These are phyloP conservation scores for Campoplex capitator DNA, from an alignment of 2,888 invertebrate genomes.

Conservation along the genomic window DNA sequence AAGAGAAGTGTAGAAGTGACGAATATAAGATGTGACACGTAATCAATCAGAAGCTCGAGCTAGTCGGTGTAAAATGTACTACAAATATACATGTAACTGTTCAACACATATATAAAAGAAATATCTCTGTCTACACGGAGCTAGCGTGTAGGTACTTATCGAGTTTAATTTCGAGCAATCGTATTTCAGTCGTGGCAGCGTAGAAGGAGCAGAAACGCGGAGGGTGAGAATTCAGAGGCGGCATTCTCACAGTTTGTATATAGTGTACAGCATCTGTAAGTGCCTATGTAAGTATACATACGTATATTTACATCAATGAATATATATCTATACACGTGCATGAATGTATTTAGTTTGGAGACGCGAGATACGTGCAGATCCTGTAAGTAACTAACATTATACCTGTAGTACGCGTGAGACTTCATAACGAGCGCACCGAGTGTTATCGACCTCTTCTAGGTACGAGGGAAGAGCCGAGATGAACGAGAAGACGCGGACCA, in stretches of 20 bases:
- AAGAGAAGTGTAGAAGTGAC: constrained; percentile 41
- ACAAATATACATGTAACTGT: background rate
- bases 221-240: background rate
- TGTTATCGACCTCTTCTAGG: constrained; percentile 66
- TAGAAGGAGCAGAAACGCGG: constrained; percentile 6
- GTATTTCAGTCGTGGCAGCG: constrained; percentile 71
- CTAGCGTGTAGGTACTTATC: constrained; percentile 65
- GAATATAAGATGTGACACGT: constrained; percentile 19
- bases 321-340: constrained; percentile 7
- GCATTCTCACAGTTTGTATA: constrained; percentile 32
- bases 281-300: constrained; percentile 24
- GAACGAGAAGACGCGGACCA: constrained; percentile 23
- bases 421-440: constrained; percentile 68
- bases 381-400: constrained; percentile 31
- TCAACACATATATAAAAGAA: background rate
- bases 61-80: constrained; percentile 13
- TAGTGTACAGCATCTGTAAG: constrained; percentile 45
- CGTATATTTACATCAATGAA: background rate
- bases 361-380: constrained; percentile 45
- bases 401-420: constrained; percentile 51
- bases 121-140: constrained; percentile 18
- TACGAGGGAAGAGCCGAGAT: constrained; percentile 7
- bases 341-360: constrained; percentile 30
- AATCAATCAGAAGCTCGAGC: constrained; percentile 48
- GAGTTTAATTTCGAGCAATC: constrained; percentile 77